Percentiles rank a stretch among this genome's conserved stretches.
Conservation (phyloP, 2,113 vertebrate genomes). For the Mus spicilegus region DNA sequence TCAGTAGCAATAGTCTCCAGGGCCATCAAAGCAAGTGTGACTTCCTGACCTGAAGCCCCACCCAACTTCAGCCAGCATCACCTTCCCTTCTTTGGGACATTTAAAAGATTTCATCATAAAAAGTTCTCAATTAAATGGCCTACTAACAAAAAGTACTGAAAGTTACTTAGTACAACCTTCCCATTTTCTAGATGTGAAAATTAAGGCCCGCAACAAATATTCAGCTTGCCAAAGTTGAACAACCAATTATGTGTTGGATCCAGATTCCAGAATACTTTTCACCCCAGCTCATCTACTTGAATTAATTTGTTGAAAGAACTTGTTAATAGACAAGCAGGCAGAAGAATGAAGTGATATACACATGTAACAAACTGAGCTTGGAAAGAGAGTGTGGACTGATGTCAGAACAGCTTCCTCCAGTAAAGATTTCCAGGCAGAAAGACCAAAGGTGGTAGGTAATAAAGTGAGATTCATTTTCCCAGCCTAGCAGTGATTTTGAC, state of each 20-base stretch:
- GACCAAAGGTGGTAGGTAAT: neutral
- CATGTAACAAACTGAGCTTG: neutral
- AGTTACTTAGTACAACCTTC: neutral
- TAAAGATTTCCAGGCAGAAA: accelerated
- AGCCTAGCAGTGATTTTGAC: neutral
- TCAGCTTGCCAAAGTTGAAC: neutral
- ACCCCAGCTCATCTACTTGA: neutral
- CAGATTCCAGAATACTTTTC: neutral
- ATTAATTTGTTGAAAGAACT: neutral
- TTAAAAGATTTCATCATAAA: neutral
- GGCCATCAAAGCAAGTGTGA: too few species aligned
- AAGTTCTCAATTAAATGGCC: neutral
- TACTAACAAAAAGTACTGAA: neutral
- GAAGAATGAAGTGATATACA: neutral
- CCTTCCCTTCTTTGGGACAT: neutral
- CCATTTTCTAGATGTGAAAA: neutral
- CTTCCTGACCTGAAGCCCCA: neutral
- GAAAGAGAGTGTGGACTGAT: neutral
- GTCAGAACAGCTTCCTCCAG: accelerated
- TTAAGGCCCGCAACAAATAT: neutral
- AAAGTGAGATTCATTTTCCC: too few species aligned
- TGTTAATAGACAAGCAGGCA: neutral
- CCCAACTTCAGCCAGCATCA: neutral
- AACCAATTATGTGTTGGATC: neutral
- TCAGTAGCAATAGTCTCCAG: neutral